Percentiles rank a stretch among this genome's conserved stretches.
phyloP scores from a whole-genome alignment of 64 coral and sea anemone genomes.

The Trachythela sp. region DNA sequence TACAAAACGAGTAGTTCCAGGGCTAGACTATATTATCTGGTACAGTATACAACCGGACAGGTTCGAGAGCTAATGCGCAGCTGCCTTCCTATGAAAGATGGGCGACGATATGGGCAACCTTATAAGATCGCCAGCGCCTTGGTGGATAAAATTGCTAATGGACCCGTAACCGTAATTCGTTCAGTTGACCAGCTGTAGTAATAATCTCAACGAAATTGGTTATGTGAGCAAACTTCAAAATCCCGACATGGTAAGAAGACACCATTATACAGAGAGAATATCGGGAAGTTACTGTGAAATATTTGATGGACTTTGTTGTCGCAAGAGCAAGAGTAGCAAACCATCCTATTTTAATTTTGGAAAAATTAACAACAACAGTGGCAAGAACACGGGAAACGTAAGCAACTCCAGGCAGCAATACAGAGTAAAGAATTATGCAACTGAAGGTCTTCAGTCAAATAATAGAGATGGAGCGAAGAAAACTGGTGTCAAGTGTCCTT shows the following conservation, averaged over 20 bases:
- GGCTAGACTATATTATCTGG: not conserved
- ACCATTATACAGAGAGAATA: not conserved
- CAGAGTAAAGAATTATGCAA: too few relatives aligned
- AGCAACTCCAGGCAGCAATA: too few relatives aligned
- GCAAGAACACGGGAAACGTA: too few relatives aligned
- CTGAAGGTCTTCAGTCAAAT: too few relatives aligned
- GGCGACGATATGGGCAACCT: not conserved
- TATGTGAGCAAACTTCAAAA: not conserved
- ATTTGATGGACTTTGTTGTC: not conserved
- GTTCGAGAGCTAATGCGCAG: not conserved
- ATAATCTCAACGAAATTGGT: not conserved
- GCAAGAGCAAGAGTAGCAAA: not conserved
- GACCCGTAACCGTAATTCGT: not conserved
- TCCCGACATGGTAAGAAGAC: not conserved
- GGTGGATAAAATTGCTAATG: not conserved
- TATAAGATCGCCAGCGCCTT: not conserved
- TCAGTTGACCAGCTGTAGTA: not conserved
- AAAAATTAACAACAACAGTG: not conserved
- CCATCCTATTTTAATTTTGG: constrained; percentile 29
- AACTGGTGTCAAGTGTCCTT: constrained; percentile 27
- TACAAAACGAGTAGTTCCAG: not conserved
- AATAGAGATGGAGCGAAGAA: not conserved
- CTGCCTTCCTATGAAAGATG: not conserved
- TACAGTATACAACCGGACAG: not conserved
- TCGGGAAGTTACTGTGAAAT: not conserved